phyloP scores from a whole-genome alignment of 53 echinoderm and acorn worm genomes.

The Hippasteria phrygiana region DNA sequence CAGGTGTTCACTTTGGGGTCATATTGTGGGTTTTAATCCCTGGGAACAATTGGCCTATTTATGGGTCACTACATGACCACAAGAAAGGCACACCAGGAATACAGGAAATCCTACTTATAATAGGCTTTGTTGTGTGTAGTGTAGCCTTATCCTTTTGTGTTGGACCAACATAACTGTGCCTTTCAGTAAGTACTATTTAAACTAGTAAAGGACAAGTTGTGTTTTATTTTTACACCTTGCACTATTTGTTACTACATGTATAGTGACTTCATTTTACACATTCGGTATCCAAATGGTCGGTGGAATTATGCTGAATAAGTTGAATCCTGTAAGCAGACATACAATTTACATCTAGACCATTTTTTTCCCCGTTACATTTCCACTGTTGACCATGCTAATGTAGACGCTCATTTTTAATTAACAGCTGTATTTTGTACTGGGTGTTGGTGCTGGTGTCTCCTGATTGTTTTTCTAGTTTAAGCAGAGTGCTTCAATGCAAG shows the following conservation, averaged over 20 bases:
- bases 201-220: not conserved
- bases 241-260: no score
- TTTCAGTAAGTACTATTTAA: no score
- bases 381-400: not conserved
- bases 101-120: slow-evolving; percentile 43
- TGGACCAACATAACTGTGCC: not conserved
- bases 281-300: no score
- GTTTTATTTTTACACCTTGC: not conserved
- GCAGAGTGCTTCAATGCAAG: no score
- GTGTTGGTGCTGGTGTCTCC: no score
- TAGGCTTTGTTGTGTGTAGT: not conserved
- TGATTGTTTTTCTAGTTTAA: no score
- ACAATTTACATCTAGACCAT: no score
- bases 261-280: no score
- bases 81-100: not conserved
- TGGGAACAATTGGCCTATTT: slow-evolving; percentile 14
- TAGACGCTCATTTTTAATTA: not conserved
- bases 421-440: no score
- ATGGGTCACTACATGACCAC: slow-evolving; percentile 3
- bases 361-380: not conserved
- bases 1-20: not conserved
- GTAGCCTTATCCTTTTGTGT: not conserved
- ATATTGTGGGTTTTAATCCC: not conserved
- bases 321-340: no score
- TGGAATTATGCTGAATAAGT: no score